Percentiles rank a stretch among this genome's conserved stretches.
Conservation (phyloP, 2,797 vertebrate species). For the Fundulus diaphanus region DNA sequence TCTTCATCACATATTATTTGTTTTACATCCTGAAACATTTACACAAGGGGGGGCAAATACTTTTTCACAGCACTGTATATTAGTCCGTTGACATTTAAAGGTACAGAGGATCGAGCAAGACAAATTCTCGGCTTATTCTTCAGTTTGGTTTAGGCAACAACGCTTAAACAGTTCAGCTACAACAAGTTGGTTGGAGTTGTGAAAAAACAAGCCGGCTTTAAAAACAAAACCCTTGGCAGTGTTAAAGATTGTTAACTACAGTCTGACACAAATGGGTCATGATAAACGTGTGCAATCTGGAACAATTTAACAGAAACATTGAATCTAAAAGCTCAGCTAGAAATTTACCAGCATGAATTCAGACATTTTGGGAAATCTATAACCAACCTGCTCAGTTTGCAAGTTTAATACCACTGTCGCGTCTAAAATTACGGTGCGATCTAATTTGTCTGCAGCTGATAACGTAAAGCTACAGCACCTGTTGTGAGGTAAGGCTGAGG, state of each 20-base stretch:
- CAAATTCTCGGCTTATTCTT: not conserved
- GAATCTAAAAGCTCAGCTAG: not conserved
- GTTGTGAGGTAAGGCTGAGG: constrained; percentile 88
- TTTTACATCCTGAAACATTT: not conserved
- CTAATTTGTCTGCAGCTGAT: constrained; percentile 1
- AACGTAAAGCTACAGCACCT: constrained; percentile 61
- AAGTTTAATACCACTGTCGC: constrained; percentile 2
- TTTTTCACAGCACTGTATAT: not conserved
- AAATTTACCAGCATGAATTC: not conserved
- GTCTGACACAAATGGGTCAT: not conserved
- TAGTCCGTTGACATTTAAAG: too few species aligned
- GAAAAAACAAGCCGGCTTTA: not conserved
- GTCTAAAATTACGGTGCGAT: not conserved
- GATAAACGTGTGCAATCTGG: not conserved
- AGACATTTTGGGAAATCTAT: not conserved
- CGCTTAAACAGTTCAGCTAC: not conserved
- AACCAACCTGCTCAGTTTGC: not conserved
- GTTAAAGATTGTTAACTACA: not conserved
- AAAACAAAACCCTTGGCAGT: not conserved
- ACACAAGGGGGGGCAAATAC: not conserved
- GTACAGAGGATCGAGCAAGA: not conserved
- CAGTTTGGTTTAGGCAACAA: not conserved
- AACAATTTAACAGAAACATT: not conserved
- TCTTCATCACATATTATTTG: not conserved
- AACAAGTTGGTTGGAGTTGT: not conserved